phyloP scores from a whole-genome alignment of 2,797 vertebrate genomes.

The Parauchenoglanis ngamensis region DNA sequence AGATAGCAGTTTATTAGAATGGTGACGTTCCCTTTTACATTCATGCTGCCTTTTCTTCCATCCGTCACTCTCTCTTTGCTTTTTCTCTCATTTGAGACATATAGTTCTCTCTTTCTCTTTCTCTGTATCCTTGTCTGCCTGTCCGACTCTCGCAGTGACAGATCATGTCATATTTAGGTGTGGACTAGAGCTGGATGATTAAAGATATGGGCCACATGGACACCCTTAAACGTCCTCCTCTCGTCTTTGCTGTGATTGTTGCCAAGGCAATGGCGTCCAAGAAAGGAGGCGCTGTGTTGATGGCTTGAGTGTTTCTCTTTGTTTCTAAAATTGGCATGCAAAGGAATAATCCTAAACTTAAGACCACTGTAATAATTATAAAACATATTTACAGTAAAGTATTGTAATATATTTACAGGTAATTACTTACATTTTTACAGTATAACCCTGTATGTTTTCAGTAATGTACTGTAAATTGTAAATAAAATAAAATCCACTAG shows the following conservation, averaged over 20 bases:
- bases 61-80: conserved; percentile 14
- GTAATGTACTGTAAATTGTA: neutral
- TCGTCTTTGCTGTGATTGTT: conserved; percentile 36
- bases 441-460: neutral
- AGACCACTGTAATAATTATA: neutral
- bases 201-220: conserved; percentile 38
- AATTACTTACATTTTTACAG: neutral
- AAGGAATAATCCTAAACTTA: conserved; percentile 17
- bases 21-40: conserved; percentile 44
- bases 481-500: neutral
- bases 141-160: neutral
- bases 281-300: conserved; percentile 18
- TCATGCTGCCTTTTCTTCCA: conserved; percentile 35
- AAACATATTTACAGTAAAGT: neutral
- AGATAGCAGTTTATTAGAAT: conserved; percentile 57
- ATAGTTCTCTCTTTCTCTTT: conserved; percentile 8
- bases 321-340: neutral
- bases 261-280: conserved; percentile 43
- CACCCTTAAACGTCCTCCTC: conserved; percentile 30
- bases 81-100: conserved; percentile 1
- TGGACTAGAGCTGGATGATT: conserved; percentile 53
- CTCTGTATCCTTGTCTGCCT: conserved; percentile 29
- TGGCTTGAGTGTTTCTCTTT: neutral
- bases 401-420: neutral
- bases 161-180: neutral